Conservation (phyloP, 2,888 invertebrate species). For the Eupeodes luniger region DNA sequence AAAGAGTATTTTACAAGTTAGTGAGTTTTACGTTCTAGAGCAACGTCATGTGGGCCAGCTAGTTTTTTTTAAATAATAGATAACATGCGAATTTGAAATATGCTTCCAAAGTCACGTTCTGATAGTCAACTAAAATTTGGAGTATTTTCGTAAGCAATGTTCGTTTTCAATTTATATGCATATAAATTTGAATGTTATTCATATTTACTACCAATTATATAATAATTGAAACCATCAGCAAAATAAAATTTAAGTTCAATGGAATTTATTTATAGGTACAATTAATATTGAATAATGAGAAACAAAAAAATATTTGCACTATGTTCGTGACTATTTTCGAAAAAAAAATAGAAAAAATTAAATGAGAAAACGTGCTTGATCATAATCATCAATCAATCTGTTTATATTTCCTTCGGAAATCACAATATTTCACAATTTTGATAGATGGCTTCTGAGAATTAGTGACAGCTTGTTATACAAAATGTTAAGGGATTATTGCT, state of each 20-base stretch:
- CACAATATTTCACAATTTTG: no score
- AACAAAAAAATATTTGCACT: conserved; percentile 29
- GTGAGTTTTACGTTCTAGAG: no score
- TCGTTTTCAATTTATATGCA: neutral
- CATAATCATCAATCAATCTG: neutral
- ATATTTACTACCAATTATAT: conserved; percentile 30
- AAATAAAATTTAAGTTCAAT: conserved; percentile 25
- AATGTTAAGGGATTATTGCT: no score
- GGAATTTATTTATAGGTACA: neutral
- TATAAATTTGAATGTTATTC: conserved; percentile 4
- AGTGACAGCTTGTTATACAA: no score
- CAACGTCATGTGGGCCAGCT: no score
- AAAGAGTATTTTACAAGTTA: no score
- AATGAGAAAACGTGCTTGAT: conserved; percentile 2
- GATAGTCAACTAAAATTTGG: neutral
- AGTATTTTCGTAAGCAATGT: conserved; percentile 24
- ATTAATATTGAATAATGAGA: neutral
- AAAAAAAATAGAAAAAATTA: conserved; percentile 10
- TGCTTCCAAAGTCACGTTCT: conserved; percentile 12
- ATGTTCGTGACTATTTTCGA: conserved; percentile 59
- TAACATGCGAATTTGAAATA: neutral
- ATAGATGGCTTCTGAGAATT: no score
- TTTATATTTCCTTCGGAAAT: no score
- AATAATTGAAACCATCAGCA: conserved; percentile 10
- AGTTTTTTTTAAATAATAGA: neutral